Base-by-base conservation (phyloP, 2,797 vertebrate species). In the Neopelma chrysocephalum region DNA sequence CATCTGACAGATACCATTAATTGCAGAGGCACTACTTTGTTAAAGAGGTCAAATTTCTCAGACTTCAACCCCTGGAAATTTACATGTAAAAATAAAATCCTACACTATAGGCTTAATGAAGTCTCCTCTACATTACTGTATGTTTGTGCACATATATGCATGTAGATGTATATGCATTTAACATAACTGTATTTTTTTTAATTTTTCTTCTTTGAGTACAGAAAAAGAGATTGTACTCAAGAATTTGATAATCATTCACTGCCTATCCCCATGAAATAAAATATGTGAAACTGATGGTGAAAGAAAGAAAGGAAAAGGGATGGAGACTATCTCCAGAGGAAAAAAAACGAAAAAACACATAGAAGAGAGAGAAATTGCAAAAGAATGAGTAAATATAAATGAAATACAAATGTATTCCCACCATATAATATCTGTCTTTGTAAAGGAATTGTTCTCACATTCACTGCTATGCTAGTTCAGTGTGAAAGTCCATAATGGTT, bases 281-380 rank as follows among this genome's bases (percentile, higher is more conserved):
- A 25, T 1, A 19, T 3, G 31, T 54, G 19, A 82, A 48, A 82
- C 15, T 43, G 36, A 68, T 31, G 20, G 9, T 1, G 1, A 71
- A 36, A 73, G 32, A 29, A 85, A 72, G 29, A 64, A 79, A 76
- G 5, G 23, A 25, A 64, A 60, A 90, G 76, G 15, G 17, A 48
- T 19, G 18, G 34, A 56, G 31, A 70, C 53, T 17, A 51, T n/a
- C 10, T 11, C 36, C 53, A 36, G 8, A 6, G 7, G 34, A 22
- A n/a, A 38, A 27, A 21, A 22, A 17, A n/a, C 43, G 25, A 20
- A 47, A 71, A 43, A 10, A 1, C 5, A 61, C 0, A 3, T 5
- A 3, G 4, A 71, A 60, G 31, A 66, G 5, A 10, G 7, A 45
- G 8, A 61, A 91, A 91, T 3, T 19, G 5, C 21, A 62, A n/a